phyloP scores from a whole-genome alignment of 2,113 vertebrate species.

The Nestor notabilis region DNA sequence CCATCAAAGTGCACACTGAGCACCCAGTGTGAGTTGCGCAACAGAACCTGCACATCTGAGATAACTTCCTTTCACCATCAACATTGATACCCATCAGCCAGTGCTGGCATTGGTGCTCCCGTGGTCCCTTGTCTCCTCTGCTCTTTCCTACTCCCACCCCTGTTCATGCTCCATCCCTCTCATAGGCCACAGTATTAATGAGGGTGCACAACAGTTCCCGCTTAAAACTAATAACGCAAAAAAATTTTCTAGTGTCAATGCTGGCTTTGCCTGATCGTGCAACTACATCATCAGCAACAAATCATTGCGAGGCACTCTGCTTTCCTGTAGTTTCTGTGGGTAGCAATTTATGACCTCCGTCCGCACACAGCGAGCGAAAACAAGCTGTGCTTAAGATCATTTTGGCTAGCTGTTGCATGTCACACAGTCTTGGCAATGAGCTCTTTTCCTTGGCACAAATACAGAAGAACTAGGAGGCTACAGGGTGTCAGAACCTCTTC shows the following conservation, averaged over 20 bases:
- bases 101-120: neutral
- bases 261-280: neutral
- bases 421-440: neutral
- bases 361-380: neutral
- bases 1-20: neutral
- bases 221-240: neutral
- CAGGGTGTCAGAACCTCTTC: neutral
- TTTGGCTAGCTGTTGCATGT: neutral
- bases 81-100: neutral
- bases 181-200: neutral
- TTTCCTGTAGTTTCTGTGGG: neutral
- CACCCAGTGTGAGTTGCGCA: fast-evolving
- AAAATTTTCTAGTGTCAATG: neutral
- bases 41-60: neutral
- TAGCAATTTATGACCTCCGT: neutral
- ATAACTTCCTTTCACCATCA: neutral
- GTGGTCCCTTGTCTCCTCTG: neutral
- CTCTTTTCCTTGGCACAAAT: neutral
- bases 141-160: neutral
- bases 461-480: neutral
- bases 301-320: neutral
- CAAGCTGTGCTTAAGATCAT: neutral
- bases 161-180: neutral
- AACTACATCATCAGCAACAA: neutral
- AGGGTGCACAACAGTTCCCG: neutral